These are phyloP conservation scores for Psylliodes chrysocephalus DNA, from an alignment of 2,888 invertebrate species.

Conservation along the genomic window DNA sequence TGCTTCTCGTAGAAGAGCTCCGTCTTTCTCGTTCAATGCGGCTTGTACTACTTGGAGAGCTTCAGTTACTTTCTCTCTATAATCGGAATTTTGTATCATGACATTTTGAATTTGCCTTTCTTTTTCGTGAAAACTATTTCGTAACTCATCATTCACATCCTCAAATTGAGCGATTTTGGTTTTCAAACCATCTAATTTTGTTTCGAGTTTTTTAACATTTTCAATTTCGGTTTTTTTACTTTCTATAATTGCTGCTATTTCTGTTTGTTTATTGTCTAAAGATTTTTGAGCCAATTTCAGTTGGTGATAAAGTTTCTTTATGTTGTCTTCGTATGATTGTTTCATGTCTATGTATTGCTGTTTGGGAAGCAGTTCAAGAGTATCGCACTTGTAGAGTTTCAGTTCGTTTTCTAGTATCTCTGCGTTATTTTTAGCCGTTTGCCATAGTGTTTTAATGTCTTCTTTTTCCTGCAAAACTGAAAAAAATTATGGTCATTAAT, in stretches of 20 bases:
- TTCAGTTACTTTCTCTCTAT: constrained; percentile 69
- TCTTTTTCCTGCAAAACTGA: constrained; percentile 70
- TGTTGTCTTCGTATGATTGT: constrained; percentile 66
- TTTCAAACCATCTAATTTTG: constrained; percentile 65
- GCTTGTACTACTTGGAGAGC: constrained; percentile 70
- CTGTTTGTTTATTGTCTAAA: constrained; percentile 57
- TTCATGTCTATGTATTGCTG: constrained; percentile 49
- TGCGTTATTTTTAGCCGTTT: constrained; percentile 74
- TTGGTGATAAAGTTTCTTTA: constrained; percentile 66
- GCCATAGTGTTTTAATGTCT: constrained; percentile 73
- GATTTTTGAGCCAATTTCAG: constrained; percentile 39
- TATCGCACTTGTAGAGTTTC: constrained; percentile 64
- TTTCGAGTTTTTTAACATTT: constrained; percentile 63
- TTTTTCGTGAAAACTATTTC: constrained; percentile 62
- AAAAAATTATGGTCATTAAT: too few relatives aligned
- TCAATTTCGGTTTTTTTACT: constrained; percentile 53
- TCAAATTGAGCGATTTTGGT: constrained; percentile 63
- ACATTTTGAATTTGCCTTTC: constrained; percentile 59
- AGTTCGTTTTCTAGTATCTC: constrained; percentile 75
- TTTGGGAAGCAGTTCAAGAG: constrained; percentile 56
- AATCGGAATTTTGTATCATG: constrained; percentile 64
- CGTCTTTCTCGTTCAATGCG: constrained; percentile 68
- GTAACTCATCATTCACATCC: constrained; percentile 59
- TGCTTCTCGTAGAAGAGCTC: constrained; percentile 66
- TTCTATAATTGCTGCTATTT: constrained; percentile 65